phyloP scores from a whole-genome alignment of 2,888 invertebrate species.

The Clivina fossor region DNA sequence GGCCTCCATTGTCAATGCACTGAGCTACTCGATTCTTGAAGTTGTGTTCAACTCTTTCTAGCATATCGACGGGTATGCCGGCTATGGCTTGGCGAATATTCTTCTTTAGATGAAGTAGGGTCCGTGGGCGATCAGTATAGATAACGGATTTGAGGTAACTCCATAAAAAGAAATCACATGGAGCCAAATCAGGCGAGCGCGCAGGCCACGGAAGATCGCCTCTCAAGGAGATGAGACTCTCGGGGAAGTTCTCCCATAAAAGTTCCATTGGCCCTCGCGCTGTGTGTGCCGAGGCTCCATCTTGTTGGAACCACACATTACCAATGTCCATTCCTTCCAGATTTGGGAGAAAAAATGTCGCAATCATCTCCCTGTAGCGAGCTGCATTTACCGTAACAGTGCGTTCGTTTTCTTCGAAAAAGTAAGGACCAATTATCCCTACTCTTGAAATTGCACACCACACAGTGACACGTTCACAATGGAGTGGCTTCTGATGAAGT shows the following conservation, averaged over 20 bases:
- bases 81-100: conserved; percentile 40
- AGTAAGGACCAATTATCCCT: conserved; percentile 39
- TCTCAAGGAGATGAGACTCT: conserved; percentile 34
- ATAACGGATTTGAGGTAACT: no score
- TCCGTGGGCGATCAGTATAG: conserved; percentile 39
- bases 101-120: conserved; percentile 39
- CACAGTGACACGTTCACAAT: conserved; percentile 40
- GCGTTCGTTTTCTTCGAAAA: conserved; percentile 43
- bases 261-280: conserved; percentile 36
- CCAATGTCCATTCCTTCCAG: conserved; percentile 7
- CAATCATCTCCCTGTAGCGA: conserved; percentile 41
- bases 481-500: conserved; percentile 40
- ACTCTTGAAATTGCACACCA: conserved; percentile 39
- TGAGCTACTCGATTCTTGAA: conserved; percentile 37
- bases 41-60: conserved; percentile 37
- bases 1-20: conserved; percentile 36
- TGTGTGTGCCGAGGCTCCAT: conserved; percentile 17
- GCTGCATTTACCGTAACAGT: conserved; percentile 42
- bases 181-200: conserved; percentile 27
- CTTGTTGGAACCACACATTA: conserved; percentile 10
- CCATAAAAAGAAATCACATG: conserved; percentile 35
- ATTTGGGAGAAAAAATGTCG: conserved; percentile 12
- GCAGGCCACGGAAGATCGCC: conserved; percentile 25
- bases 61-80: conserved; percentile 35
- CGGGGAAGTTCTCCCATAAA: conserved; percentile 37